These are phyloP conservation scores for Vidua macroura DNA, from an alignment of 2,113 vertebrate genomes.

Conservation along the genomic window DNA sequence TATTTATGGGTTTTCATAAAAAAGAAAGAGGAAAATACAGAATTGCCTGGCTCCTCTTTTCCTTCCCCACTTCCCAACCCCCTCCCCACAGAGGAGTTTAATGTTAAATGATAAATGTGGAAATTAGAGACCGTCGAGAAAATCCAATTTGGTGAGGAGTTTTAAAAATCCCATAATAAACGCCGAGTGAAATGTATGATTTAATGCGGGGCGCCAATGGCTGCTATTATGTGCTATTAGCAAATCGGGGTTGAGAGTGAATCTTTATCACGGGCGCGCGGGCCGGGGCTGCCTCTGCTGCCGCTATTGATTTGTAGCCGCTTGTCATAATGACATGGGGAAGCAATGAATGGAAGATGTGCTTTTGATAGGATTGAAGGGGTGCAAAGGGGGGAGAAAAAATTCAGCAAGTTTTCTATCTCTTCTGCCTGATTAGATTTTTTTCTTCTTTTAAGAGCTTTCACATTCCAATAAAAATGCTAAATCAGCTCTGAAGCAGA, in stretches of 20 bases:
- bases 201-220: slow-evolving; percentile 88
- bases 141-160: slow-evolving; percentile 93
- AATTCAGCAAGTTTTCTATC: slow-evolving; percentile 85
- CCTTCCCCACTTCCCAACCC: slow-evolving; percentile 57
- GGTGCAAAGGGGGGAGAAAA: slow-evolving; percentile 67
- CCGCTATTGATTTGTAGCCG: slow-evolving; percentile 84
- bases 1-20: slow-evolving; percentile 83
- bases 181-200: slow-evolving; percentile 85
- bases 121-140: slow-evolving; percentile 91
- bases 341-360: slow-evolving; percentile 86
- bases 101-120: slow-evolving; percentile 97
- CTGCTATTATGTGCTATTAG: slow-evolving; percentile 91
- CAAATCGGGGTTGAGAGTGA: slow-evolving; percentile 83
- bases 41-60: slow-evolving; percentile 65
- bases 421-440: slow-evolving; percentile 85
- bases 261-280: slow-evolving; percentile 78
- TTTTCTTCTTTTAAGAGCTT: slow-evolving; percentile 83
- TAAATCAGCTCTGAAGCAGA: slow-evolving; percentile 82
- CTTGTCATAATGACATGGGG: slow-evolving; percentile 85
- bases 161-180: slow-evolving; percentile 90
- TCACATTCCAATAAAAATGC: slow-evolving; percentile 86
- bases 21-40: slow-evolving; percentile 70
- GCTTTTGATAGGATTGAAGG: slow-evolving; percentile 83
- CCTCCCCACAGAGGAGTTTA: slow-evolving; percentile 79
- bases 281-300: slow-evolving; percentile 67